Base-by-base conservation (phyloP, 2,888 invertebrate genomes). In the Neoscelio sp. region DNA sequence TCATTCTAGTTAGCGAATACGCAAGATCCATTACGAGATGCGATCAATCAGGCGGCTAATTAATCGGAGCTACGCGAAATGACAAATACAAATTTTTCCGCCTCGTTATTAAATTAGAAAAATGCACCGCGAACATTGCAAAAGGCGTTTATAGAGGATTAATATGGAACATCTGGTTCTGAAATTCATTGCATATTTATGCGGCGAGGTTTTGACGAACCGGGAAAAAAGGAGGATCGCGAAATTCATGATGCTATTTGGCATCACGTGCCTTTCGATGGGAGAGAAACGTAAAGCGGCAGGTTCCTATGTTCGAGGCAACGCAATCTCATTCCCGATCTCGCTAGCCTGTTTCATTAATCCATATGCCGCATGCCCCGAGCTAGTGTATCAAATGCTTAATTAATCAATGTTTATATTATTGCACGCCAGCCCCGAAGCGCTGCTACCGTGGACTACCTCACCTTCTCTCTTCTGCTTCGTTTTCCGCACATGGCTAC, bases 381-480 rank as follows among this genome's bases (percentile, higher is more conserved):
- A 80, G 81, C 80, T 80, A 80, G 74, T 82, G 82, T 81, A 84
- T 83, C 81, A 84, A 85, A 83, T 83, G 78, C 81, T 85, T 87
- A 88, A 89, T 89, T 88, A 87, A 88, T 86, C 86, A 85, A 85
- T 86, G 86, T 88, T 88, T 86, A 84, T 87, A 86, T 88, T 87
- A 88, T 87, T 88, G 86, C 80, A 79, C 79, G 77, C 80, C 78
- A 73, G 78, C 71, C 82, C 78, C 67, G 80, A 60, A 82, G 82
- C 82, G 48, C 77, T 82, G 80, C 82, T 83, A 83, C 82, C 73
- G 82, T 79, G 12, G 42, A 52, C 26, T 44, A 18, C 28, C 40
- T 54, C 64, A 15, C 58, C 52, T 30, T 28, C 44, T 60, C 48
- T 30, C 62, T 42, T 65, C 52, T 46, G 46, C 67, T 8, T 50